Conservation (phyloP, 2,113 vertebrate species). For the Odocoileus hemionus region DNA sequence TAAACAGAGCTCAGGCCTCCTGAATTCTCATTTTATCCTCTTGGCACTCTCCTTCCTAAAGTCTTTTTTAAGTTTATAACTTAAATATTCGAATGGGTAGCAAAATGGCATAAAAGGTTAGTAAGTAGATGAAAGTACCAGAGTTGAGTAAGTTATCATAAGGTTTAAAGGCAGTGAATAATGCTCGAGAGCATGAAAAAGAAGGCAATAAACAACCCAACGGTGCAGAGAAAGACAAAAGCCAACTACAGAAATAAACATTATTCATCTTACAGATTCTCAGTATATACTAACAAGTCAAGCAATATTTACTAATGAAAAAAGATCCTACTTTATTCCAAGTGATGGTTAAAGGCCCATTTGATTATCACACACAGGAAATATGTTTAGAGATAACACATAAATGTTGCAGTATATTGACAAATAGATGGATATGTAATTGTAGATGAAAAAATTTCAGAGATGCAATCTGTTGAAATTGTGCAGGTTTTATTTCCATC, state of each 20-base stretch:
- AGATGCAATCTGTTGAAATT: not conserved
- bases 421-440: conserved; percentile 17
- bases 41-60: not conserved
- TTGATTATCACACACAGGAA: not conserved
- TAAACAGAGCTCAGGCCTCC: not conserved
- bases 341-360: not conserved
- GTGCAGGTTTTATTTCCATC: not conserved
- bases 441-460: conserved; percentile 1
- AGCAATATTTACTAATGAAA: not conserved
- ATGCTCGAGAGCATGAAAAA: not conserved
- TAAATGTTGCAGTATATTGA: not conserved
- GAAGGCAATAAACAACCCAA: not conserved
- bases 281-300: not conserved
- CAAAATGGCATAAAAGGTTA: not conserved
- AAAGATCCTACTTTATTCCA: not conserved
- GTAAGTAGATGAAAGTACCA: not conserved
- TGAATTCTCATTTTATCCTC: not conserved
- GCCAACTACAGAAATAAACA: not conserved
- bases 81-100: not conserved
- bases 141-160: not conserved
- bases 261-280: not conserved
- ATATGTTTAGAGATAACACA: not conserved
- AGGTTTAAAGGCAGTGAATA: not conserved
- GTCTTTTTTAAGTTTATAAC: not conserved
- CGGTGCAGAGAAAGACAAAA: not conserved